Percentiles rank a stretch among this genome's conserved stretches.
These are phyloP conservation scores for Cydia pomonella DNA, from an alignment of 1,140 invertebrate genomes.

Conservation along the genomic window DNA sequence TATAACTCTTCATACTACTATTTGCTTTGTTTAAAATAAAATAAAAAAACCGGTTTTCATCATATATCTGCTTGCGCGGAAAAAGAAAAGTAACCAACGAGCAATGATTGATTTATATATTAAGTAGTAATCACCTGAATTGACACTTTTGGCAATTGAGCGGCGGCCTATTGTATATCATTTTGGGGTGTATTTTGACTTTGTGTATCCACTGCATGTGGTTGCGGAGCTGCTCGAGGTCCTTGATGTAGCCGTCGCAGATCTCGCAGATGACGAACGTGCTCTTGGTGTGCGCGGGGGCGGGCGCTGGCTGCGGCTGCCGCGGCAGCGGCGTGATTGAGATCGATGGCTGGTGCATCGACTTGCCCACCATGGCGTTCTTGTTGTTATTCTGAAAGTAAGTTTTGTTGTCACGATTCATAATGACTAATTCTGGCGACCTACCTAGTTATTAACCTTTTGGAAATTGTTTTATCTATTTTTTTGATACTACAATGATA, in stretches of 20 bases:
- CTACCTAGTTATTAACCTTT: no score
- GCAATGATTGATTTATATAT: no score
- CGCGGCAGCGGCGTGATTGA: constrained; percentile 94
- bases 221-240: constrained; percentile 94
- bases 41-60: no score
- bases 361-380: constrained; percentile 41
- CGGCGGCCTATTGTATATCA: constrained; percentile 96
- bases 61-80: no score
- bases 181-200: constrained; percentile 97
- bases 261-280: constrained; percentile 97
- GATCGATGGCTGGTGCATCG: constrained; percentile 86
- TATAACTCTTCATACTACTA: no score
- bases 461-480: no score
- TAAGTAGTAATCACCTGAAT: constrained; percentile 82
- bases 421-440: no score
- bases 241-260: constrained; percentile 97
- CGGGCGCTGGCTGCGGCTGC: constrained; percentile 60
- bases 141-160: constrained; percentile 98
- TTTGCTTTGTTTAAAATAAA: no score
- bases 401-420: no score
- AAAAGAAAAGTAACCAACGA: no score
- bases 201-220: constrained; percentile 99
- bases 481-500: no score
- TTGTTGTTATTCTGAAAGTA: constrained; percentile 58
- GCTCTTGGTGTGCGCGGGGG: constrained; percentile 82